These are phyloP conservation scores for Peromyscus leucopus DNA, from an alignment of 2,113 vertebrate genomes.

Conservation along the genomic window DNA sequence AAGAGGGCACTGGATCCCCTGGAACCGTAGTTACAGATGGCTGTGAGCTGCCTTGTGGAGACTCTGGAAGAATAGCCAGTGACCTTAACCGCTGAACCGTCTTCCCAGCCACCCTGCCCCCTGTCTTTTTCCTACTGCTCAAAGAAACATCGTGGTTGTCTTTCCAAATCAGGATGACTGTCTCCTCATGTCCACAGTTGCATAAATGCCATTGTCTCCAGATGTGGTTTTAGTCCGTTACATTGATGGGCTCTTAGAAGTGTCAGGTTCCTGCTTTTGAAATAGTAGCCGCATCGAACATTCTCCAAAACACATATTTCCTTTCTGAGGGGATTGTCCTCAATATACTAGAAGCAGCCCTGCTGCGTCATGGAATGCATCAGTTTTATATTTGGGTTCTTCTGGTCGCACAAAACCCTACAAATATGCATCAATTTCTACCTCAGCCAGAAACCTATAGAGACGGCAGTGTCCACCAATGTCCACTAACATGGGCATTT, in stretches of 20 bases:
- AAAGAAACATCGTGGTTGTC: constrained; percentile 11
- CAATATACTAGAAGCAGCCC: neutral
- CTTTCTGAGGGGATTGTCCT: neutral
- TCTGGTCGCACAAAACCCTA: neutral
- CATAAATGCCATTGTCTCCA: neutral
- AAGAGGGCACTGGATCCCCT: neutral
- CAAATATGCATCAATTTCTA: neutral
- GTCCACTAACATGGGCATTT: neutral
- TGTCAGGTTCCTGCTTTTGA: constrained; percentile 27
- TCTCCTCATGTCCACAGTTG: neutral
- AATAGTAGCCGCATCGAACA: neutral
- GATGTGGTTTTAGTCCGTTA: neutral
- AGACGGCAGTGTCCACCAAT: neutral
- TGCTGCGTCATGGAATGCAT: neutral
- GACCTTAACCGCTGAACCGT: neutral
- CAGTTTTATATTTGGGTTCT: neutral
- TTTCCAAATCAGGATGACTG: neutral
- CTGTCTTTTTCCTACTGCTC: neutral
- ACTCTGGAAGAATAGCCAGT: neutral
- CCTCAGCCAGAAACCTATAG: neutral
- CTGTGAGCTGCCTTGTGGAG: neutral
- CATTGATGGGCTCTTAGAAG: neutral
- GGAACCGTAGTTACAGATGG: neutral
- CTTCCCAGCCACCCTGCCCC: neutral
- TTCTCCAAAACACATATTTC: neutral